These are phyloP conservation scores for Phocides pigmalion DNA, from an alignment of 1,140 invertebrate species.

Conservation along the genomic window DNA sequence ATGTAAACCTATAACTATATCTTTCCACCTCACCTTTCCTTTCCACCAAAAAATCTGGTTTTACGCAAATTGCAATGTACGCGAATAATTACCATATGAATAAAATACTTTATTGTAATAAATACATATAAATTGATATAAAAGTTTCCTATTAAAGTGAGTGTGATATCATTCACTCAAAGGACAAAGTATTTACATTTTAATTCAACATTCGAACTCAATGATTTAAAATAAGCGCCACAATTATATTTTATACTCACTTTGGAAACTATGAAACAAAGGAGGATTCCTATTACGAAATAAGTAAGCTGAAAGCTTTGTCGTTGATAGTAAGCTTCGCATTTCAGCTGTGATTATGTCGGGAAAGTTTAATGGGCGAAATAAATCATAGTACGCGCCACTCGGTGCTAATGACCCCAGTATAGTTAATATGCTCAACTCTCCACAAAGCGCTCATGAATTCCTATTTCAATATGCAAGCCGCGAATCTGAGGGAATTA, in stretches of 20 bases:
- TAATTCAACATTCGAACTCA: conserved; percentile 20
- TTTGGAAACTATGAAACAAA: conserved; percentile 23
- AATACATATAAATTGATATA: no score
- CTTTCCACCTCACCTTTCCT: no score
- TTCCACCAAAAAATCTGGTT: no score
- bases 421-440: conserved; percentile 24
- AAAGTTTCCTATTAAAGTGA: no score
- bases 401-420: conserved; percentile 21
- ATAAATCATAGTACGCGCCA: background rate
- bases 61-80: no score
- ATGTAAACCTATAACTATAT: no score
- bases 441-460: conserved; percentile 27
- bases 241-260: conserved; percentile 24
- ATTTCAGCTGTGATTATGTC: conserved; percentile 13
- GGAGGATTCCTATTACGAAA: conserved; percentile 13
- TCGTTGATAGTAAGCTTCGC: background rate
- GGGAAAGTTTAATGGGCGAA: conserved; percentile 24
- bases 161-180: no score
- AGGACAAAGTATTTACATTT: background rate
- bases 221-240: conserved; percentile 13
- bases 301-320: conserved; percentile 4
- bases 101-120: no score
- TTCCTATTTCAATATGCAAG: conserved; percentile 32
- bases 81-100: no score
- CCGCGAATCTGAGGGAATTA: conserved; percentile 24